phyloP scores from a whole-genome alignment of 2,797 vertebrate species.

The Acanthiza pusilla region DNA sequence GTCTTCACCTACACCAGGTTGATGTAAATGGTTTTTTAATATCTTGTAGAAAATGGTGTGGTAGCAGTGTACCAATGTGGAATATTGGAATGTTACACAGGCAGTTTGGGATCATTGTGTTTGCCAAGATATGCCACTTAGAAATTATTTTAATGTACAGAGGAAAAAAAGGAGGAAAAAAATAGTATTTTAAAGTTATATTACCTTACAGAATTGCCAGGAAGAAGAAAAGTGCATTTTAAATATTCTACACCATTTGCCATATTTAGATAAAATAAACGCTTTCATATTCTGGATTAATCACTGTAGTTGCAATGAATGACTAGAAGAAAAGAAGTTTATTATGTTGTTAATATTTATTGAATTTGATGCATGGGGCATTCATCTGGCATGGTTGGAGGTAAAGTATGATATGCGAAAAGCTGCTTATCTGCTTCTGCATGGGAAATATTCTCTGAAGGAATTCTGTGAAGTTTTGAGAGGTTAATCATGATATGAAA shows the following conservation, averaged over 20 bases:
- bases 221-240: neutral
- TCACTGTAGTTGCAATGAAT: neutral
- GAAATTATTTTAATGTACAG: neutral
- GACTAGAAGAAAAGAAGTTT: neutral
- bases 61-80: neutral
- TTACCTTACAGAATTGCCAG: neutral
- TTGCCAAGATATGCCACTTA: neutral
- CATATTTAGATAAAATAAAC: neutral
- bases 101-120: neutral
- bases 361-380: neutral
- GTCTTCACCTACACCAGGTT: neutral
- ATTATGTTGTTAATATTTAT: neutral
- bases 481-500: neutral
- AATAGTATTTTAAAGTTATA: neutral
- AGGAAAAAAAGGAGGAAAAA: neutral
- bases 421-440: neutral
- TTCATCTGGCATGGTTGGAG: neutral
- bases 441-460: neutral
- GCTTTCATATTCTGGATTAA: neutral
- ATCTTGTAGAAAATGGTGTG: neutral
- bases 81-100: neutral
- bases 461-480: neutral
- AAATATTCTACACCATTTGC: neutral
- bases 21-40: neutral
- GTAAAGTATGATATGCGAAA: neutral